These are phyloP conservation scores for Calephelis perditalis DNA, from an alignment of 2,888 invertebrate genomes.

Conservation along the genomic window DNA sequence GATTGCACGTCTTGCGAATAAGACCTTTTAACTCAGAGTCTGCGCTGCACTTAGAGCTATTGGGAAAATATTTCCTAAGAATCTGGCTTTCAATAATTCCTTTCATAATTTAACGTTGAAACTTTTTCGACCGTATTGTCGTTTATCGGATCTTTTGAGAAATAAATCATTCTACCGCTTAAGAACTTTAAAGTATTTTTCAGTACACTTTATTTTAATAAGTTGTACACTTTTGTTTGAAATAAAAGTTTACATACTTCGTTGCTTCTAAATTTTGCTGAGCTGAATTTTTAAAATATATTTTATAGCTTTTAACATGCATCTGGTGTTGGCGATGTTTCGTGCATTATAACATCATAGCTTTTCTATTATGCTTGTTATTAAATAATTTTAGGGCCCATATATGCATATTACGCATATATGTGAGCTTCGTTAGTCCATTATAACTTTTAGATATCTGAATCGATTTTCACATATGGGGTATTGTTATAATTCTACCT, in stretches of 20 bases:
- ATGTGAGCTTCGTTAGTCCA: too few species aligned
- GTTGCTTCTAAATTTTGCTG: too few species aligned
- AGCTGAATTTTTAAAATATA: too few species aligned
- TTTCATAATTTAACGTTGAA: constrained; percentile 22
- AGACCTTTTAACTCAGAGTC: constrained; percentile 53
- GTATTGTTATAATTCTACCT: too few species aligned
- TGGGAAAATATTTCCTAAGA: constrained; percentile 34
- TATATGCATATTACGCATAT: too few species aligned
- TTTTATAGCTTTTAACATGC: too few species aligned
- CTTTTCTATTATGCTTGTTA: too few species aligned
- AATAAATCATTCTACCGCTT: constrained; percentile 9
- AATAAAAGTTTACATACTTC: neutral
- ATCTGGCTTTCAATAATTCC: constrained; percentile 31
- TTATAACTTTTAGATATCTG: too few species aligned
- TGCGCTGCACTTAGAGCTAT: constrained; percentile 36
- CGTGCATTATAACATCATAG: too few species aligned
- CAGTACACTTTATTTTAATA: constrained; percentile 5
- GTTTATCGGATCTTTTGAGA: constrained; percentile 10
- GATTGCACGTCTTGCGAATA: constrained; percentile 53
- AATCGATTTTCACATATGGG: too few species aligned
- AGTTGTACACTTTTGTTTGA: neutral
- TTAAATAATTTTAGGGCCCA: too few species aligned
- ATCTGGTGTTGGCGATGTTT: too few species aligned
- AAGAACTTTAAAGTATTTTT: constrained; percentile 1
- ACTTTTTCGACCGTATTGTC: constrained; percentile 19